phyloP scores from a whole-genome alignment of 2,797 vertebrate species.

The Brotula barbata region DNA sequence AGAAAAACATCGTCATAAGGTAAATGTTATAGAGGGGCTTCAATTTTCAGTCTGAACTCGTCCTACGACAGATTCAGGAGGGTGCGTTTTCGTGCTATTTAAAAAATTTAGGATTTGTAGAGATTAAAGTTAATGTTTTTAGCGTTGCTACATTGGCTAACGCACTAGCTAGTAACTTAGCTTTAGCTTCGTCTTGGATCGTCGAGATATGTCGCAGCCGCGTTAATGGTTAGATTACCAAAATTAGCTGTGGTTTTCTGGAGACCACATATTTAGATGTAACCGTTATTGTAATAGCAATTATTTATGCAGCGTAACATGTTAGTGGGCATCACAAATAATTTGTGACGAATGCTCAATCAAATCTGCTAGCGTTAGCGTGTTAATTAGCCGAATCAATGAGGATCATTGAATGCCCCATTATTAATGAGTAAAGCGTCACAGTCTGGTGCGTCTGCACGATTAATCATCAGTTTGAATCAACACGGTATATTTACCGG shows the following conservation, averaged over 20 bases:
- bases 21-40: neutral
- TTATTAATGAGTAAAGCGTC: conserved; percentile 35
- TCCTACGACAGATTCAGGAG: too few species aligned
- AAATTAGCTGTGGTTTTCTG: too few species aligned
- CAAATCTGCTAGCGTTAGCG: conserved; percentile 23
- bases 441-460: neutral
- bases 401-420: conserved; percentile 26
- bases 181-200: conserved; percentile 17
- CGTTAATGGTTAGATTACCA: neutral
- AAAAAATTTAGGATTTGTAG: too few species aligned
- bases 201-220: conserved; percentile 4
- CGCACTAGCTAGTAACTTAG: neutral
- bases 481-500: fast-evolving
- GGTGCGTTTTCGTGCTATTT: too few species aligned
- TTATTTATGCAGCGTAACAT: too few species aligned
- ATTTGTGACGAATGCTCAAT: neutral
- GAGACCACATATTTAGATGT: too few species aligned
- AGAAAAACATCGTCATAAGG: conserved; percentile 35
- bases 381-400: conserved; percentile 42
- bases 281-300: too few species aligned
- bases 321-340: too few species aligned
- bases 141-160: conserved; percentile 9
- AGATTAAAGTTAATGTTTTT: neutral
- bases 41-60: neutral
- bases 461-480: neutral